phyloP scores from a whole-genome alignment of 2,797 vertebrate genomes.

The Amblyopsis hoosieri region DNA sequence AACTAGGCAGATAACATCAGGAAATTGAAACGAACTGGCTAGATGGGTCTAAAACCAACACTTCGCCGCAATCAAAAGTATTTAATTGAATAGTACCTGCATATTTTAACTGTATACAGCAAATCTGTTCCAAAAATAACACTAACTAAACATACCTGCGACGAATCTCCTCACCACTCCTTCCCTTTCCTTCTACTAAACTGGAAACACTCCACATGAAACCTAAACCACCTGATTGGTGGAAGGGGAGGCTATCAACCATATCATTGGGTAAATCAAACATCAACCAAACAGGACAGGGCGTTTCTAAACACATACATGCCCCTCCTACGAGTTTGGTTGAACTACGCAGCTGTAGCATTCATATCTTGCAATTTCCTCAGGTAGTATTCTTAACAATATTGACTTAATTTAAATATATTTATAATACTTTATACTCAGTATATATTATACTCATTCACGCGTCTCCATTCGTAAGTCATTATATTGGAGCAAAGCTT shows the following conservation, averaged over 20 bases:
- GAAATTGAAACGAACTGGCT: not conserved
- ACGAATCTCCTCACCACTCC: conserved; percentile 41
- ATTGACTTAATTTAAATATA: too few relatives aligned
- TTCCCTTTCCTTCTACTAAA: conserved; percentile 58
- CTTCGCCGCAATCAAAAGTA: accelerated
- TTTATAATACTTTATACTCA: too few relatives aligned
- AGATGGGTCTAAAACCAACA: not conserved
- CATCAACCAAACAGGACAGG: not conserved
- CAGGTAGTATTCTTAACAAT: not conserved
- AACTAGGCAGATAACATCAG: conserved; percentile 7
- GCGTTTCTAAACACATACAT: not conserved
- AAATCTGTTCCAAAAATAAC: not conserved
- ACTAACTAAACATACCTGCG: conserved; percentile 56
- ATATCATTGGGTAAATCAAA: conserved; percentile 40
- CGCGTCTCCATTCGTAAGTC: too few relatives aligned
- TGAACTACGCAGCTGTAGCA: not conserved
- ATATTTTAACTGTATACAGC: not conserved
- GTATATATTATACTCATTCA: too few relatives aligned
- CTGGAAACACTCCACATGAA: conserved; percentile 5
- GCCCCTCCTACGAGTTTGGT: conserved; percentile 37
- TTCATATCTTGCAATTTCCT: not conserved
- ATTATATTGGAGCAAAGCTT: conserved; percentile 1
- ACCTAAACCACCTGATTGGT: conserved; percentile 56
- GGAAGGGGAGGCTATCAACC: not conserved
- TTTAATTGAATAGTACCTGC: not conserved